A percentile compares a stretch with the other conserved stretches of the same genome.
Evolutionary conservation across 1,140 invertebrate genomes (phyloP).

Genomic region (Babylonia areolata): DNA sequence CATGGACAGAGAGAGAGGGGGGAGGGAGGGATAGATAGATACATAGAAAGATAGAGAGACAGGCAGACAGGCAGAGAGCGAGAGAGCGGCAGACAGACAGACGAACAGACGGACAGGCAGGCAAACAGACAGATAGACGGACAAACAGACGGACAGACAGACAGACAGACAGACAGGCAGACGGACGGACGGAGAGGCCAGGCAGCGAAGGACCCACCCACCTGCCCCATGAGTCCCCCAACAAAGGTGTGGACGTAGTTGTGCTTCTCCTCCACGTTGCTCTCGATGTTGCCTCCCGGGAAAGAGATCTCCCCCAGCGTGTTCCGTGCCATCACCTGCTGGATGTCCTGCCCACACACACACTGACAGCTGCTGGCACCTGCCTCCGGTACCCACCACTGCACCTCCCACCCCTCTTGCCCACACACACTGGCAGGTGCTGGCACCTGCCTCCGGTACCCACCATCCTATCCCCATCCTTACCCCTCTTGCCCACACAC

Average conservation of each 20-base stretch:
- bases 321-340: constrained; percentile 42
- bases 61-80: no score
- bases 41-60: no score
- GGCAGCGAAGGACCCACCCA: background rate
- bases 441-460: no score
- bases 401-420: no score
- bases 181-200: no score
- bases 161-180: background rate
- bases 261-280: constrained; percentile 55
- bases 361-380: no score
- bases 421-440: no score
- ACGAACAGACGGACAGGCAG: background rate
- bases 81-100: background rate
- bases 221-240: constrained; percentile 53
- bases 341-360: constrained; percentile 52
- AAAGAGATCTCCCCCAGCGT: constrained; percentile 60
- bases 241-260: constrained; percentile 53
- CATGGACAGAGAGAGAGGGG: no score
- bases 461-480: no score
- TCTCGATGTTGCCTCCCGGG: constrained; percentile 48
- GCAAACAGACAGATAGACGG: background rate
- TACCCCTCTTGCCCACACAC: no score
- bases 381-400: no score
- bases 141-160: background rate
- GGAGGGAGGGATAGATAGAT: no score